phyloP scores from a whole-genome alignment of 2,797 vertebrate genomes.

The Malurus leucopterus region DNA sequence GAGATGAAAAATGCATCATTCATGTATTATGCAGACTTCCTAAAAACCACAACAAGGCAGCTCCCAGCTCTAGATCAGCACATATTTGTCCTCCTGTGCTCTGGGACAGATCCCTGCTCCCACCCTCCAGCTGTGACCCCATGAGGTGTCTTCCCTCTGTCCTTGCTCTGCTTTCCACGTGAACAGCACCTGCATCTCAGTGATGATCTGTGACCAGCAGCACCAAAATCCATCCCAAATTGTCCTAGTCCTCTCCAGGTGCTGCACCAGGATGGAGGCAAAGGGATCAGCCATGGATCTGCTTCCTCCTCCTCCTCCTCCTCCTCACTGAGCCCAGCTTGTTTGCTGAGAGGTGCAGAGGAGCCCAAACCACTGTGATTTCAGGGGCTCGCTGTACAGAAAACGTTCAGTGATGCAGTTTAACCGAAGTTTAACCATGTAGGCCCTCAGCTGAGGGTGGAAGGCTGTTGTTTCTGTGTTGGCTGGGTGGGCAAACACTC shows the following conservation, averaged over 20 bases:
- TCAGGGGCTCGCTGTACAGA: not conserved
- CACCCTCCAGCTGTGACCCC: not conserved
- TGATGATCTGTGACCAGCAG: not conserved
- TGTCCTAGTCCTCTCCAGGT: not conserved
- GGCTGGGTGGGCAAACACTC: not conserved
- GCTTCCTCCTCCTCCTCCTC: not conserved
- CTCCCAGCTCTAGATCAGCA: not conserved
- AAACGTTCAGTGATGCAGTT: rapidly evolving
- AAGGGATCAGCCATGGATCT: not conserved
- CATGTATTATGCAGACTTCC: not conserved
- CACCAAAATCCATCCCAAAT: not conserved
- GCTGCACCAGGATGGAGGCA: not conserved
- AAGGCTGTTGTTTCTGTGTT: not conserved
- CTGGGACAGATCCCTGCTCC: not conserved
- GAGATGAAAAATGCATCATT: not conserved
- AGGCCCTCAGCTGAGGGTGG: not conserved
- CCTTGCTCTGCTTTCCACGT: not conserved
- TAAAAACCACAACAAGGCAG: not conserved
- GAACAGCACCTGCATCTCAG: not conserved
- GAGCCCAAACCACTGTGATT: not conserved
- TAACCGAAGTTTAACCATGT: not conserved
- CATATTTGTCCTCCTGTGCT: not conserved
- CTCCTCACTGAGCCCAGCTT: not conserved
- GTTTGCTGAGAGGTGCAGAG: not conserved
- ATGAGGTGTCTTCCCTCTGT: not conserved